Conservation (phyloP, 2,888 invertebrate genomes). For the Plagodis dolabraria region DNA sequence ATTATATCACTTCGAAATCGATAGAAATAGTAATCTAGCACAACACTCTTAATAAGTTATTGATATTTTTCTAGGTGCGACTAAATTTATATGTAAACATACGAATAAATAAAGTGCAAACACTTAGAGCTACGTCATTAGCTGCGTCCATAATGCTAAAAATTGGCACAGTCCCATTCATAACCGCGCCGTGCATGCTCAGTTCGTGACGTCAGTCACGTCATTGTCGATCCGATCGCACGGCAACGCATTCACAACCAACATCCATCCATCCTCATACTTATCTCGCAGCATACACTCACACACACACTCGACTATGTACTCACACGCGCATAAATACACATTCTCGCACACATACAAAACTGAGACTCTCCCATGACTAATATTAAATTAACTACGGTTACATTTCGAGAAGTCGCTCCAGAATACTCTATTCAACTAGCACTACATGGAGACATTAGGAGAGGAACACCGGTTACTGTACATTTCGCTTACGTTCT, state of each 20-base stretch:
- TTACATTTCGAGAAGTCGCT: conserved; percentile 68
- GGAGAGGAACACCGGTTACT: conserved; percentile 83
- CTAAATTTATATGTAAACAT: conserved; percentile 83
- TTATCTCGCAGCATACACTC: conserved; percentile 35
- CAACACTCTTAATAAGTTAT: conserved; percentile 85
- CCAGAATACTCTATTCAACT: conserved; percentile 69
- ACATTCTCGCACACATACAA: conserved; percentile 44
- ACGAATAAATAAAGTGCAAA: conserved; percentile 86
- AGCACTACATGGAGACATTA: conserved; percentile 78
- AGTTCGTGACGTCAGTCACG: conserved; percentile 22
- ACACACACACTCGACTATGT: conserved; percentile 27
- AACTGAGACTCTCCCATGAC: conserved; percentile 57
- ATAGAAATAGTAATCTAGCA: conserved; percentile 79
- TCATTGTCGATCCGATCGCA: conserved; percentile 1
- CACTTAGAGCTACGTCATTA: conserved; percentile 84
- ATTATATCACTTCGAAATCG: conserved; percentile 79
- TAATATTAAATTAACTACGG: conserved; percentile 65
- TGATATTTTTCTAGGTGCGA: conserved; percentile 85
- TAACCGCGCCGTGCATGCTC: conserved; percentile 45
- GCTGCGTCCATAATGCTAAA: conserved; percentile 78
- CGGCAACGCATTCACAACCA: conserved; percentile 37
- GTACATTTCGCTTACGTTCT: conserved; percentile 74
- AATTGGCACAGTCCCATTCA: conserved; percentile 84
- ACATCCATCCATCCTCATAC: conserved; percentile 35
- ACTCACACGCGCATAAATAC: conserved; percentile 31